These are phyloP conservation scores for Psophia crepitans DNA, from an alignment of 2,113 vertebrate species.

Conservation along the genomic window DNA sequence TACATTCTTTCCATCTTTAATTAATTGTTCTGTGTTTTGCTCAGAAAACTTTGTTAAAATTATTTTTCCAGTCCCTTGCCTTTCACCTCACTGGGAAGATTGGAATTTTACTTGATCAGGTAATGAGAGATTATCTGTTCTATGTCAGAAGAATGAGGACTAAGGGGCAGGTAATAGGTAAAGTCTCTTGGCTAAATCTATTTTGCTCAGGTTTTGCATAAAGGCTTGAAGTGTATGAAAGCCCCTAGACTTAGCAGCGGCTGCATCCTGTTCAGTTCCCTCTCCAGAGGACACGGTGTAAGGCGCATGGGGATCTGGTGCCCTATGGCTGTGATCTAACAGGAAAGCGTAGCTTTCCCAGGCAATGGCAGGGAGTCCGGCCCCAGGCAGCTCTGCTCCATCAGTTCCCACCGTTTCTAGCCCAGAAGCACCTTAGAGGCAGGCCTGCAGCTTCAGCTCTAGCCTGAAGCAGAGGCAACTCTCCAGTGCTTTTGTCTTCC, in stretches of 20 bases:
- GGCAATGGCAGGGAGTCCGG: neutral
- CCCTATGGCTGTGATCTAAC: neutral
- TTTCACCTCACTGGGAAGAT: neutral
- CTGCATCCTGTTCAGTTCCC: neutral
- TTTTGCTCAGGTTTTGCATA: neutral
- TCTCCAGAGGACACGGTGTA: neutral
- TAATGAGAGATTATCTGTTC: neutral
- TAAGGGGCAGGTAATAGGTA: neutral
- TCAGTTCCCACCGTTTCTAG: slow-evolving; percentile 2
- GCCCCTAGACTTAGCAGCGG: neutral
- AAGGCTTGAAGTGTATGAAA: neutral
- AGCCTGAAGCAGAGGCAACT: neutral
- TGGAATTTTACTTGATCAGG: neutral
- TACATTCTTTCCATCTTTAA: neutral
- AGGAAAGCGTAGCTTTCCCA: neutral
- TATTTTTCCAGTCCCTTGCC: neutral
- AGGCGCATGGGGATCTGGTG: neutral
- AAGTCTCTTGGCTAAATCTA: neutral
- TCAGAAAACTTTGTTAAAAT: neutral
- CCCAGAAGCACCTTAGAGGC: neutral
- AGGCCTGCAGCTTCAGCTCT: neutral
- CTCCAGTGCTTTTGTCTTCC: neutral
- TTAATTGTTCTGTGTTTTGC: neutral
- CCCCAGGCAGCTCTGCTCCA: neutral
- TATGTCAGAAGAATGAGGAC: neutral